phyloP scores from a whole-genome alignment of 2,888 invertebrate genomes.

The Torymus aiolomorphi region DNA sequence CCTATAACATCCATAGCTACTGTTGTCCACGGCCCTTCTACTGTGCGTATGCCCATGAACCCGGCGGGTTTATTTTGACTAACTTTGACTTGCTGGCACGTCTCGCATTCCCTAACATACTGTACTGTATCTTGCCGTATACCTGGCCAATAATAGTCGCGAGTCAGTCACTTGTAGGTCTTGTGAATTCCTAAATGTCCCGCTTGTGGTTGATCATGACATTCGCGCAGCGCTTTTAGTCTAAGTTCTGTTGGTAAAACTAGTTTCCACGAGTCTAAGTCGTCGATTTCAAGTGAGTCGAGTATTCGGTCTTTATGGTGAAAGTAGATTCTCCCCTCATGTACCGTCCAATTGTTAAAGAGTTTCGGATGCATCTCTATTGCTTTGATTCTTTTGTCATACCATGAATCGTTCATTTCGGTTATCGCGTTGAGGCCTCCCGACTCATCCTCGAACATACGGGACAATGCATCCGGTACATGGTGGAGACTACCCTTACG shows the following conservation, averaged over 20 bases:
- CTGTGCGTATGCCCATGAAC: background rate
- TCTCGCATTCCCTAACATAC: background rate
- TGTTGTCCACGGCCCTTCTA: constrained; percentile 40
- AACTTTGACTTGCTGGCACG: background rate
- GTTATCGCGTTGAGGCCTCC: background rate
- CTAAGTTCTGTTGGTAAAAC: too few relatives aligned
- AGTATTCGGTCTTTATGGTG: constrained; percentile 6
- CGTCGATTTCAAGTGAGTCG: background rate
- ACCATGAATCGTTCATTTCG: background rate
- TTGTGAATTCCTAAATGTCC: too few relatives aligned
- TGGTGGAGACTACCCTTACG: too few relatives aligned
- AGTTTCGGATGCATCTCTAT: background rate
- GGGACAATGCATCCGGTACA: background rate
- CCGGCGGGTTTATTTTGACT: background rate
- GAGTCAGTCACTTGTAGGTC: too few relatives aligned
- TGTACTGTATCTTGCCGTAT: too few relatives aligned
- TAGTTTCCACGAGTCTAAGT: too few relatives aligned
- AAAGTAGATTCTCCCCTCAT: background rate
- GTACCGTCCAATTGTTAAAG: background rate
- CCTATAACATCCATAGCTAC: constrained; percentile 32
- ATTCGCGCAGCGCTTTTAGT: too few relatives aligned
- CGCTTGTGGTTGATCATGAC: too few relatives aligned
- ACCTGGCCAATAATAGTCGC: too few relatives aligned
- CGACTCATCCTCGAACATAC: background rate
- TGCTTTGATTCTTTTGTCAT: background rate